Evolutionary conservation across 2,888 invertebrate genomes (phyloP).

Genomic region (Eupithecia subfuscata): DNA sequence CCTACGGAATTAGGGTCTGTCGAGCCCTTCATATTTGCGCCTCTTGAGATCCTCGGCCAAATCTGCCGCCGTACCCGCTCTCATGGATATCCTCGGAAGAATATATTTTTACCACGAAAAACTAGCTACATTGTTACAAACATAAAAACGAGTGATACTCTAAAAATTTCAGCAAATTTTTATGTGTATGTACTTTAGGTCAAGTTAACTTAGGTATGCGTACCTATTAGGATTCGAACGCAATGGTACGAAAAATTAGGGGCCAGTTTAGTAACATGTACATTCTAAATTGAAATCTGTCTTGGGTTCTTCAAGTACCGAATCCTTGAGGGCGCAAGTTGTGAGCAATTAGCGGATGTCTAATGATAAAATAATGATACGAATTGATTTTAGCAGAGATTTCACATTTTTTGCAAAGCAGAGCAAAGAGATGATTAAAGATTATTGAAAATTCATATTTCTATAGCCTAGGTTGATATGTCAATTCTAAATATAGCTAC

Average conservation of each 20-base stretch:
- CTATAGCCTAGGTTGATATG: too few species aligned
- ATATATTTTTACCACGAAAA: not conserved
- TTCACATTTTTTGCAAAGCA: too few species aligned
- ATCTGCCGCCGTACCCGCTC: too few species aligned
- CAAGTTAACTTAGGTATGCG: not conserved
- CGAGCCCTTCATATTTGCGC: too few species aligned
- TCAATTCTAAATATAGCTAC: too few species aligned
- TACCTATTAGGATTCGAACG: conserved; percentile 37
- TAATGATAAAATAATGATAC: not conserved
- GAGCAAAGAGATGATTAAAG: too few species aligned
- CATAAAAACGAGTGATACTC: not conserved
- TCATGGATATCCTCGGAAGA: too few species aligned
- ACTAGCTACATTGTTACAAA: not conserved
- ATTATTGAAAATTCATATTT: too few species aligned
- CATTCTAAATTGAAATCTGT: conserved; percentile 67
- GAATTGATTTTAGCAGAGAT: too few species aligned
- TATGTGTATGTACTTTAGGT: not conserved
- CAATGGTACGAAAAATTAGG: conserved; percentile 67
- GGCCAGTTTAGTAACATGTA: conserved; percentile 62
- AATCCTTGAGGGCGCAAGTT: conserved; percentile 34
- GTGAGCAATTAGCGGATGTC: conserved; percentile 18
- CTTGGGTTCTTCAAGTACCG: conserved; percentile 53
- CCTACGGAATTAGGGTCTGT: too few species aligned
- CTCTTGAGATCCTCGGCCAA: too few species aligned
- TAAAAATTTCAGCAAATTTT: not conserved